A percentile compares a stretch with the other conserved stretches of the same genome.
phyloP scores from a whole-genome alignment of 2,888 invertebrate species.

The Globia sparganii region DNA sequence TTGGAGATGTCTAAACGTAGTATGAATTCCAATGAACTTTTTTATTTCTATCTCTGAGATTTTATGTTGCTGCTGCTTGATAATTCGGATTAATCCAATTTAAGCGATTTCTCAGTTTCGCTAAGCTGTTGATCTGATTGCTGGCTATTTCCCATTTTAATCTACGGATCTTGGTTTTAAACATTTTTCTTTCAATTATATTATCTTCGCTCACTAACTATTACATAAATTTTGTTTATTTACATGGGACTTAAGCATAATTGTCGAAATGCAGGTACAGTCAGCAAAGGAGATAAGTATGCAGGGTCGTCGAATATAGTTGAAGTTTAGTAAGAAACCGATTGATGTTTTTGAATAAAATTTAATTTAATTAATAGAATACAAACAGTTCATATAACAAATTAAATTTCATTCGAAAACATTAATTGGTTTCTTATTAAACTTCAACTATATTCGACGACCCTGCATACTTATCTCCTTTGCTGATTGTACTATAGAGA shows the following conservation, averaged over 20 bases:
- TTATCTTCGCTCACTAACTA: background rate
- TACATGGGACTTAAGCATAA: background rate
- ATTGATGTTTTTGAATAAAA: too few relatives aligned
- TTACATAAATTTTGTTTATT: background rate
- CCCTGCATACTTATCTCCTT: too few relatives aligned
- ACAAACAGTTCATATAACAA: too few relatives aligned
- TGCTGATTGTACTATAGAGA: background rate
- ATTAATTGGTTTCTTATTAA: too few relatives aligned
- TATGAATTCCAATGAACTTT: conserved; percentile 60
- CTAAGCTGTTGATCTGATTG: conserved; percentile 11
- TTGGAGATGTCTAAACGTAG: conserved; percentile 53
- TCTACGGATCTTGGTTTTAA: background rate
- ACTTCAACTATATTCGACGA: too few relatives aligned
- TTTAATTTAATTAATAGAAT: too few relatives aligned
- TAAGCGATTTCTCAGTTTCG: conserved; percentile 16
- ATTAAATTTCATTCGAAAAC: too few relatives aligned
- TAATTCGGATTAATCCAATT: conserved; percentile 34
- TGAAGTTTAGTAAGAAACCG: too few relatives aligned
- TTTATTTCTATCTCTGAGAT: conserved; percentile 37
- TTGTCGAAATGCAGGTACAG: background rate
- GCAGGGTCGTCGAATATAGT: too few relatives aligned
- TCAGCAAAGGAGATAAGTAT: too few relatives aligned
- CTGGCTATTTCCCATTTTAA: background rate
- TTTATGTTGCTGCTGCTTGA: conserved; percentile 13
- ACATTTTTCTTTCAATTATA: background rate